Conservation (phyloP, 2,888 invertebrate genomes). For the Mesorhabditis belari region DNA sequence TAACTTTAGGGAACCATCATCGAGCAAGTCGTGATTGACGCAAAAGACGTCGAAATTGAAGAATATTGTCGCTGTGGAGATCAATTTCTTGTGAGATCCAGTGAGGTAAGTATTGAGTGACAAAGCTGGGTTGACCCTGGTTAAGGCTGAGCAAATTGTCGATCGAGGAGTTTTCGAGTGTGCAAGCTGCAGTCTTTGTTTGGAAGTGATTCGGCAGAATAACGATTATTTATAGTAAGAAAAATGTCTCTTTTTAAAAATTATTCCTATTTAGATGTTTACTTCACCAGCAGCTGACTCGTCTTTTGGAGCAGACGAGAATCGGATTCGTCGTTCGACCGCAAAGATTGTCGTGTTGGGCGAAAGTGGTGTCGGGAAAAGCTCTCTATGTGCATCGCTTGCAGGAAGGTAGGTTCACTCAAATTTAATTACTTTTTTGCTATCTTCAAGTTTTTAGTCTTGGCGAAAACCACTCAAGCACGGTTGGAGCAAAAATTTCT, state of each 20-base stretch:
- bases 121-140: neutral
- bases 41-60: constrained; percentile 12
- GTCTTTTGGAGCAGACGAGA: too few species aligned
- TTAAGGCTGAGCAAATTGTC: constrained; percentile 30
- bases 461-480: constrained; percentile 81
- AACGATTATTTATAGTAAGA: neutral
- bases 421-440: neutral
- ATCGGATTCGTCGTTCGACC: neutral
- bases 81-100: constrained; percentile 16
- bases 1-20: constrained; percentile 27
- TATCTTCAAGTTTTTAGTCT: constrained; percentile 55
- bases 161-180: constrained; percentile 47
- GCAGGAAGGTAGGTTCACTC: constrained; percentile 24
- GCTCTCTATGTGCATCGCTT: constrained; percentile 21
- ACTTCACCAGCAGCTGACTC: neutral
- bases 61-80: constrained; percentile 36
- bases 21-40: constrained; percentile 23
- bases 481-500: constrained; percentile 75
- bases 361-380: constrained; percentile 93
- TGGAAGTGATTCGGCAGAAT: constrained; percentile 23
- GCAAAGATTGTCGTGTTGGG: constrained; percentile 78
- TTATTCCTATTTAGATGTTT: neutral
- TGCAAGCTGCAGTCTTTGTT: constrained; percentile 40
- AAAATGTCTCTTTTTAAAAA: neutral
- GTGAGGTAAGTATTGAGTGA: constrained; percentile 10